These are phyloP conservation scores for Melanerpes aurifrons DNA, from an alignment of 2,113 vertebrate genomes.

Conservation along the genomic window DNA sequence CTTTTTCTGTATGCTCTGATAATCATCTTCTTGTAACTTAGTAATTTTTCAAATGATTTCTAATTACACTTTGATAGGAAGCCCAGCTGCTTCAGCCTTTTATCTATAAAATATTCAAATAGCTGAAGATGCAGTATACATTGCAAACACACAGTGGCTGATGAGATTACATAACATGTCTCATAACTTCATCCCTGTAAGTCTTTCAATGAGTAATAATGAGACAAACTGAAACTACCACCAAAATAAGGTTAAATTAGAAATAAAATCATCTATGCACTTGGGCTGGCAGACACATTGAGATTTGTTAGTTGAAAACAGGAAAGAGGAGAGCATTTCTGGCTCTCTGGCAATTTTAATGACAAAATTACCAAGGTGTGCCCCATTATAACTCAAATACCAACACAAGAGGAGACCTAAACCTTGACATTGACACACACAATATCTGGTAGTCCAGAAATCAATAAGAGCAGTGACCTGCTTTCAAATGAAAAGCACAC, in stretches of 20 bases:
- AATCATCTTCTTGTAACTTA: neutral
- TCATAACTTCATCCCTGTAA: neutral
- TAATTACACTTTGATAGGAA: neutral
- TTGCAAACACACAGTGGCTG: neutral
- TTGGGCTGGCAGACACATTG: neutral
- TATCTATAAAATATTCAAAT: neutral
- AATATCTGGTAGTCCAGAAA: slow-evolving; percentile 56
- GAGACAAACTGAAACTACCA: slow-evolving; percentile 12
- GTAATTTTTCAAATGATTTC: neutral
- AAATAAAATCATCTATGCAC: neutral
- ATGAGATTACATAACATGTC: neutral
- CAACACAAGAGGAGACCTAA: slow-evolving; percentile 16
- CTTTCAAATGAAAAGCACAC: slow-evolving; percentile 64
- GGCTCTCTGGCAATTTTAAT: neutral
- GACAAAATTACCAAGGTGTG: neutral
- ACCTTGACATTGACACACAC: slow-evolving; percentile 24
- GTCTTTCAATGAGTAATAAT: neutral
- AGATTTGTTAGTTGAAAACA: neutral
- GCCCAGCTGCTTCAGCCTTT: neutral
- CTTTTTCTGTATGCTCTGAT: neutral
- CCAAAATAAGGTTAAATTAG: neutral
- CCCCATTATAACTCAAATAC: neutral
- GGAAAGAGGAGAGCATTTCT: neutral
- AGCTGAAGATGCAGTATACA: neutral
- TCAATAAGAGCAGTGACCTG: slow-evolving; percentile 72